A percentile compares a stretch with the other conserved stretches of the same genome.
Evolutionary conservation across 2,888 invertebrate species (phyloP).

Genomic region (Melanchra persicariae): DNA sequence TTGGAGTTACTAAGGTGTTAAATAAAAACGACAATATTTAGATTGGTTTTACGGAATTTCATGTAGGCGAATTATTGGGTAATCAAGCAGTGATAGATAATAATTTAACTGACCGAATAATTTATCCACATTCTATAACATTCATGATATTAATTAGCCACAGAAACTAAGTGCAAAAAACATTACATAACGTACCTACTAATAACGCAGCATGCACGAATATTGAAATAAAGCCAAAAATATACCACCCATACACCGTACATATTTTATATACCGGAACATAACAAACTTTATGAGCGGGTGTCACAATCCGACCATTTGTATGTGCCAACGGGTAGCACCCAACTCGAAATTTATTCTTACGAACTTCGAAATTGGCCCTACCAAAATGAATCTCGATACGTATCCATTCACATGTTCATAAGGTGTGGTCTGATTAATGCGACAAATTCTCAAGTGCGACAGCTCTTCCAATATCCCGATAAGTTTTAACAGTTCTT

Average conservation of each 20-base stretch:
- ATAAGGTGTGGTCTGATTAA: constrained; percentile 78
- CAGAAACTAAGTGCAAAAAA: neutral
- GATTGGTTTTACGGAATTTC: too few species aligned
- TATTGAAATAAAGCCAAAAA: constrained; percentile 44
- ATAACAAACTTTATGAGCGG: constrained; percentile 52
- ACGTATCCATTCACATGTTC: constrained; percentile 73
- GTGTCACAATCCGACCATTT: constrained; percentile 49
- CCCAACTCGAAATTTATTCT: constrained; percentile 40
- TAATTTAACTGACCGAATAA: neutral
- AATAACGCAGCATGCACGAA: constrained; percentile 18
- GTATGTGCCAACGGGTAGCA: constrained; percentile 37
- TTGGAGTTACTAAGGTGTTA: neutral
- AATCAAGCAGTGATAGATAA: neutral
- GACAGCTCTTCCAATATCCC: constrained; percentile 68
- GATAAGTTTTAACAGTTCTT: constrained; percentile 74
- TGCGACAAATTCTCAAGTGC: constrained; percentile 76
- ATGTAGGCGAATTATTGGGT: too few species aligned
- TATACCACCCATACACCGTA: too few species aligned
- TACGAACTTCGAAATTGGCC: constrained; percentile 62
- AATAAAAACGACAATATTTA: neutral
- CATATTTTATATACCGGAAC: constrained; percentile 29
- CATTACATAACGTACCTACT: neutral
- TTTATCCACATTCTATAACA: constrained; percentile 6
- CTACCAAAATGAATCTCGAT: constrained; percentile 72
- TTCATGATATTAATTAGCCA: constrained; percentile 15